Evolutionary conservation across 2,797 vertebrate genomes (phyloP).

Genomic region (Sternarchorhynchus goeldii): DNA sequence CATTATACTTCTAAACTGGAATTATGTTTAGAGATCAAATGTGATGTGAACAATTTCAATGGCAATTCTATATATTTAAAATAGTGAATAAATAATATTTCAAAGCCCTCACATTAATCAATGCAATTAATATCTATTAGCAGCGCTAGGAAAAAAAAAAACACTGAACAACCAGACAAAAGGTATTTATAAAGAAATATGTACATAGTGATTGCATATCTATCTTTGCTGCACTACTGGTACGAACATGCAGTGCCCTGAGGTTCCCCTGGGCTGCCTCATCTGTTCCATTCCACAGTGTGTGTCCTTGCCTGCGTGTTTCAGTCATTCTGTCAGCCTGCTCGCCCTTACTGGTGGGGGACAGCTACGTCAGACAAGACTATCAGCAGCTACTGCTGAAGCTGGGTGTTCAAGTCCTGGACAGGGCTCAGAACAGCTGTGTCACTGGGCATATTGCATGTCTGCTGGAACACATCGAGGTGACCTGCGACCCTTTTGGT

Average conservation of each 20-base stretch:
- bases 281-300: constrained; percentile 38
- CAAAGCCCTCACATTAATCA: constrained; percentile 72
- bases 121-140: constrained; percentile 71
- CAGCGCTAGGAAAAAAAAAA: constrained; percentile 48
- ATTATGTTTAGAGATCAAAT: background rate
- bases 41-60: constrained; percentile 17
- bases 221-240: constrained; percentile 36
- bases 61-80: constrained; percentile 34
- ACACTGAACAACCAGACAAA: constrained; percentile 71
- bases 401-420: constrained; percentile 23
- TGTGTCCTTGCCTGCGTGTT: constrained; percentile 33
- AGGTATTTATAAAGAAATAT: constrained; percentile 42
- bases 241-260: constrained; percentile 31
- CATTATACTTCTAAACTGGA: background rate
- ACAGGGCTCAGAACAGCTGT: constrained; percentile 10
- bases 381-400: constrained; percentile 40
- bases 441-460: background rate
- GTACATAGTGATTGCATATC: constrained; percentile 18
- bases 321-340: constrained; percentile 41
- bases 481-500: constrained; percentile 1
- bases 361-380: constrained; percentile 34
- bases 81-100: constrained; percentile 64
- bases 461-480: background rate
- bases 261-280: constrained; percentile 40
- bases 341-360: constrained; percentile 23